These are phyloP conservation scores for Phainopepla nitens DNA, from an alignment of 2,113 vertebrate species.

Conservation along the genomic window DNA sequence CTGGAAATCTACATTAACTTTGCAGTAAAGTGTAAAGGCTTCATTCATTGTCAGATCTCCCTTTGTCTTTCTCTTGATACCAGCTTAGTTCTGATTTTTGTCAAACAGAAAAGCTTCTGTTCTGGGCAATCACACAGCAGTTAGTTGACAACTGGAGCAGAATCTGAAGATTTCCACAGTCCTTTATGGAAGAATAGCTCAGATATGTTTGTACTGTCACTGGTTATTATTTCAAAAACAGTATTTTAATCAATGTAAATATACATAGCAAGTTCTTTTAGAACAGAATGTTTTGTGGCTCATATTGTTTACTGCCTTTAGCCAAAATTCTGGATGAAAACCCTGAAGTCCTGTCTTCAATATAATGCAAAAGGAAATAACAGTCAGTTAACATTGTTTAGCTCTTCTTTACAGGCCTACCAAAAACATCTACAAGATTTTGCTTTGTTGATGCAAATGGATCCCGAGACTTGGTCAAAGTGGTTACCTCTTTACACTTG, in stretches of 20 bases:
- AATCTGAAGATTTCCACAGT: conserved; percentile 6
- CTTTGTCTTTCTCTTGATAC: background rate
- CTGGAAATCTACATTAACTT: conserved; percentile 6
- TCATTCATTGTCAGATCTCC: conserved; percentile 12
- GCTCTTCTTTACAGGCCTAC: background rate
- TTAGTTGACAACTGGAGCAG: background rate
- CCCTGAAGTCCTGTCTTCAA: background rate
- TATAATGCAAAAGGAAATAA: background rate
- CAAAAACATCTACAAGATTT: background rate
- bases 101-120: background rate
- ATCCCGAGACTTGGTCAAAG: background rate
- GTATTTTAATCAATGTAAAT: conserved; percentile 13
- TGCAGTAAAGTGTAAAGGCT: conserved; percentile 5
- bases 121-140: background rate
- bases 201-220: background rate
- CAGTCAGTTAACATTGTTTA: background rate
- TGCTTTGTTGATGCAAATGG: background rate
- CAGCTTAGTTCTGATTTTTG: background rate
- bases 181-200: background rate
- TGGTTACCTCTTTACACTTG: background rate
- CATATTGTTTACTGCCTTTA: background rate
- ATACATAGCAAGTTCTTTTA: background rate
- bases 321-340: background rate
- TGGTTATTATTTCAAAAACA: conserved; percentile 10
- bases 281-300: background rate